Evolutionary conservation across 2,888 invertebrate genomes (phyloP).

Genomic region (Tenthredo scrophulariae): DNA sequence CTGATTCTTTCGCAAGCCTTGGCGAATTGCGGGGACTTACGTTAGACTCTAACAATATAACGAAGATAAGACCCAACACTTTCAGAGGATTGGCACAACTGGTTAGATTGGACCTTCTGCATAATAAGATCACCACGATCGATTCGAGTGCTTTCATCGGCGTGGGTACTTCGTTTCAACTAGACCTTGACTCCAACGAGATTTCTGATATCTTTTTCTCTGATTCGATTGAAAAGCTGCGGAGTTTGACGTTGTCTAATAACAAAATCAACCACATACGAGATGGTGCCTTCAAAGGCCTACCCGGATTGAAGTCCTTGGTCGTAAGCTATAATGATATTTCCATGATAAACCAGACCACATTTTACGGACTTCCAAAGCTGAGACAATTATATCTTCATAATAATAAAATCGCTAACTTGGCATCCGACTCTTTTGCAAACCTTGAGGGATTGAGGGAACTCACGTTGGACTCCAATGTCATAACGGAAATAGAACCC

Average conservation of each 20-base stretch:
- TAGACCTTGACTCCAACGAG: neutral
- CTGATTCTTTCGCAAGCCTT: constrained; percentile 73
- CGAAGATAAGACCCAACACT: constrained; percentile 63
- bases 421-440: neutral
- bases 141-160: neutral
- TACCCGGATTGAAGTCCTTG: neutral
- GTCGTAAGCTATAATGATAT: neutral
- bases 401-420: neutral
- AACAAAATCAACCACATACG: neutral
- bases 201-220: neutral
- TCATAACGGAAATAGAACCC: neutral
- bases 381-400: neutral
- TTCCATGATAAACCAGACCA: neutral
- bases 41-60: constrained; percentile 75
- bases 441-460: neutral
- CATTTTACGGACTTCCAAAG: neutral
- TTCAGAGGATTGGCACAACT: neutral
- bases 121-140: neutral
- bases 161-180: neutral
- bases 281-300: neutral
- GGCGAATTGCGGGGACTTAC: constrained; percentile 71
- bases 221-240: neutral
- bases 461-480: neutral
- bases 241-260: neutral
- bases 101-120: neutral